Percentiles rank a stretch among this genome's conserved stretches.
Conservation (phyloP, 2,888 invertebrate species). For the Lepidocyrtinus sp. region DNA sequence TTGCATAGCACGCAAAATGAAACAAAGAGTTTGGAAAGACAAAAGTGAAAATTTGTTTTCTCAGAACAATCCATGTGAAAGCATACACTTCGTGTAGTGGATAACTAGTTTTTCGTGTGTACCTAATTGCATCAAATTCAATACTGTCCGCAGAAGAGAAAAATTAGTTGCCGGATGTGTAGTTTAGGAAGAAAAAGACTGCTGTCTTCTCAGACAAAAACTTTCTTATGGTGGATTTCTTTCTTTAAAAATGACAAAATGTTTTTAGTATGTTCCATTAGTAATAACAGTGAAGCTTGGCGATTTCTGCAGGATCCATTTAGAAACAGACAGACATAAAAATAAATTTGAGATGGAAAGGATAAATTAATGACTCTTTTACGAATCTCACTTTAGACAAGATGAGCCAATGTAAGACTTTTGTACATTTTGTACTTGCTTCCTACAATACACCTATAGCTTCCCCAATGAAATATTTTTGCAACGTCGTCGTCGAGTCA, state of each 20-base stretch:
- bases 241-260: background rate
- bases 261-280: background rate
- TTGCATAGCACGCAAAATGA: too few species aligned
- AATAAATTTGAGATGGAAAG: background rate
- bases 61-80: too few species aligned
- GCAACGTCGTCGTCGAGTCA: too few species aligned
- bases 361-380: background rate
- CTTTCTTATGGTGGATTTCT: background rate
- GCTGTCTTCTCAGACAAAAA: background rate
- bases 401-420: background rate
- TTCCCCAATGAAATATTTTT: too few species aligned
- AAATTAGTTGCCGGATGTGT: too few species aligned
- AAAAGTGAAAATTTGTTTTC: constrained; percentile 23
- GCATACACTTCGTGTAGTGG: too few species aligned
- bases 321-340: background rate
- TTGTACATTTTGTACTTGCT: too few species aligned
- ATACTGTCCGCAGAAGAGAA: too few species aligned
- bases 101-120: too few species aligned
- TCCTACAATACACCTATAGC: too few species aligned
- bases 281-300: background rate
- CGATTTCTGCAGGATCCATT: background rate
- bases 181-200: too few species aligned
- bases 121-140: too few species aligned
- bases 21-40: background rate
- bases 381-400: background rate